A percentile compares a stretch with the other conserved stretches of the same genome.
Conservation (phyloP, 2,888 invertebrate species). For the Eupeodes latifasciatus region DNA sequence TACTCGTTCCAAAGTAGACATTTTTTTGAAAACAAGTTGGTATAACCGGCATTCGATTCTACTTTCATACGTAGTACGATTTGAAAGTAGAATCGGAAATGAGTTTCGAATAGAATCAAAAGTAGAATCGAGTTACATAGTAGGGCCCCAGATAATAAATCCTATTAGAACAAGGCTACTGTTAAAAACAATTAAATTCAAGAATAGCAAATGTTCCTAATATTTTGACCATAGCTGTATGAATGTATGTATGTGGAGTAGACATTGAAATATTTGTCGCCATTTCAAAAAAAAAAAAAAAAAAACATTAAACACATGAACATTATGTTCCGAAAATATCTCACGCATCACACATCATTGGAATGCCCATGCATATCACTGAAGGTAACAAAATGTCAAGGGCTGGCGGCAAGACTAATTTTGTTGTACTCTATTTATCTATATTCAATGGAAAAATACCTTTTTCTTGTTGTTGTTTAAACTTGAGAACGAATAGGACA, state of each 20-base stretch:
- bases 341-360: slow-evolving; percentile 11
- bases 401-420: slow-evolving; percentile 37
- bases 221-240: too few relatives aligned
- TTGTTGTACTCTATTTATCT: slow-evolving; percentile 10
- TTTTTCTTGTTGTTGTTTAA: background rate
- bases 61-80: too few relatives aligned
- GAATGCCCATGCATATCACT: slow-evolving; percentile 29
- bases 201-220: too few relatives aligned
- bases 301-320: background rate
- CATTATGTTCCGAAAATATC: slow-evolving; percentile 46
- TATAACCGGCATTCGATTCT: too few relatives aligned
- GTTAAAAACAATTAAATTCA: too few relatives aligned
- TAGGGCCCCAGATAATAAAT: too few relatives aligned
- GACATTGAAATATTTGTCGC: slow-evolving; percentile 73
- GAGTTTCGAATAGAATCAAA: too few relatives aligned
- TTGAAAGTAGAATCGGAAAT: too few relatives aligned
- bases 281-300: slow-evolving; percentile 35
- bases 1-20: too few relatives aligned
- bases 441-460: slow-evolving; percentile 10
- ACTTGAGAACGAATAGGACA: slow-evolving; percentile 9
- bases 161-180: too few relatives aligned
- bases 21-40: too few relatives aligned
- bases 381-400: slow-evolving; percentile 63
- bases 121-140: too few relatives aligned
- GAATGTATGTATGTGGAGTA: slow-evolving; percentile 34